A percentile compares a stretch with the other conserved stretches of the same genome.
Conservation (phyloP, 2,888 invertebrate genomes). For the Strigamia maritima region DNA sequence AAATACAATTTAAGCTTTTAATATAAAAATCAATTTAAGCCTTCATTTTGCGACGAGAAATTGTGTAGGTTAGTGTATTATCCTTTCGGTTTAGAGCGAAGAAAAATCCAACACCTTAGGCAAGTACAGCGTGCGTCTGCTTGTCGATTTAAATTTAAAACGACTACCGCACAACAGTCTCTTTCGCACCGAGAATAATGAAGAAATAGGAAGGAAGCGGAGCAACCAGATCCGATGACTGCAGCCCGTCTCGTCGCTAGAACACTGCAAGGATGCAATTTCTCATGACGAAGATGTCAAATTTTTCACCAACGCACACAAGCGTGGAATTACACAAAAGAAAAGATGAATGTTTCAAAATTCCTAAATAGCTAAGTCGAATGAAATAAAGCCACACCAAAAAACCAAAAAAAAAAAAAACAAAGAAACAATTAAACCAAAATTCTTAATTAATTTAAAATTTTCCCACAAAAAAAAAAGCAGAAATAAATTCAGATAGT, state of each 20-base stretch:
- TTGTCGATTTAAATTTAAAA: slow-evolving; percentile 31
- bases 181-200: slow-evolving; percentile 30
- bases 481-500: background rate
- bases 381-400: background rate
- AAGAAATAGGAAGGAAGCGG: slow-evolving; percentile 33
- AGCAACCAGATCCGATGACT: slow-evolving; percentile 22
- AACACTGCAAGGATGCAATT: slow-evolving; percentile 30
- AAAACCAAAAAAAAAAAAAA: background rate
- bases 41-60: background rate
- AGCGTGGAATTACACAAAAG: slow-evolving; percentile 27
- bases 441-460: background rate
- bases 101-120: slow-evolving; percentile 25
- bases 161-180: slow-evolving; percentile 27
- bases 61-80: slow-evolving; percentile 15
- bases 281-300: slow-evolving; percentile 22
- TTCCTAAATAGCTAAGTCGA: slow-evolving; percentile 17
- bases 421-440: too few species aligned
- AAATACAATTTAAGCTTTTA: background rate
- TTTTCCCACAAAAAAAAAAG: background rate
- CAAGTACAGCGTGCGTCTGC: slow-evolving; percentile 7
- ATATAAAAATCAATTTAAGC: slow-evolving; percentile 15
- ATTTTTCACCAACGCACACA: slow-evolving; percentile 26
- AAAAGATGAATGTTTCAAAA: slow-evolving; percentile 27
- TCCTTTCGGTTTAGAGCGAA: background rate
- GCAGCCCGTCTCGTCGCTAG: slow-evolving; percentile 22